Conservation (phyloP, 2,888 invertebrate genomes). For the Volucella zonaria region DNA sequence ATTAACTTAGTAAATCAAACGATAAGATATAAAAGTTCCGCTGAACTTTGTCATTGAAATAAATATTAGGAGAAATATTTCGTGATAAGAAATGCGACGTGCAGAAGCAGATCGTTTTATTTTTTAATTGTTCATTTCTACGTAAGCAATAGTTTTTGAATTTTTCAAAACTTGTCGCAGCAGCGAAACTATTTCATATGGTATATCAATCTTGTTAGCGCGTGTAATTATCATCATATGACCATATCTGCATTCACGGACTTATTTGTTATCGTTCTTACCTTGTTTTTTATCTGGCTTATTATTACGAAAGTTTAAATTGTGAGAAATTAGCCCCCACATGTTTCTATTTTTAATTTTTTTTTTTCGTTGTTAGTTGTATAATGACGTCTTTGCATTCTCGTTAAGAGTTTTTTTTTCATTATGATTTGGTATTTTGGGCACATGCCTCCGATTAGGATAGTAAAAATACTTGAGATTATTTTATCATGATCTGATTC, state of each 20-base stretch:
- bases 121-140: not conserved
- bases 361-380: not conserved
- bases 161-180: constrained; percentile 7
- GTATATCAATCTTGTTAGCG: constrained; percentile 23
- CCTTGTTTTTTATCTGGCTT: not conserved
- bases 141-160: constrained; percentile 1
- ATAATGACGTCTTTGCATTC: constrained; percentile 4
- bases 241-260: not conserved
- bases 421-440: not conserved
- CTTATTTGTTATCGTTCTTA: constrained; percentile 8
- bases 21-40: constrained; percentile 49
- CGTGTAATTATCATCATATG: constrained; percentile 38
- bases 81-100: not conserved
- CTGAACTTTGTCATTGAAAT: not conserved
- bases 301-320: not conserved
- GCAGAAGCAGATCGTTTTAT: not conserved
- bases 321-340: not conserved
- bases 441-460: constrained; percentile 9
- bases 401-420: not conserved
- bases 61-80: not conserved
- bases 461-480: constrained; percentile 5
- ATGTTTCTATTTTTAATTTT: constrained; percentile 31
- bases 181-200: not conserved
- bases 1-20: constrained; percentile 22
- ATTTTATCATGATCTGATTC: constrained; percentile 8